Evolutionary conservation across 1,140 invertebrate species (phyloP).

Genomic region (Mesaphorura yosii): DNA sequence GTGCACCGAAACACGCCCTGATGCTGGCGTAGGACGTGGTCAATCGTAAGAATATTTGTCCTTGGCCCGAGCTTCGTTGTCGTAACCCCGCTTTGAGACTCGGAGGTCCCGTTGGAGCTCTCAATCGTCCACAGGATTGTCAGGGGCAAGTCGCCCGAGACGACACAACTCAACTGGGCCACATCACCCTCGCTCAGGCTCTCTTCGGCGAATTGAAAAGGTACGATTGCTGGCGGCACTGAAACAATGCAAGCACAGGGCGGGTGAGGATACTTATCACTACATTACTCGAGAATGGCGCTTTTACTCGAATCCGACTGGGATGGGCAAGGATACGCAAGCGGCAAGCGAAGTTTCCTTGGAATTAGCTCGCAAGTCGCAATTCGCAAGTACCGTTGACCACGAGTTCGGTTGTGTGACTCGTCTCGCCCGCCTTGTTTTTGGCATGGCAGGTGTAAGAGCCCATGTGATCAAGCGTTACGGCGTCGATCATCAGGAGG

Average conservation of each 20-base stretch:
- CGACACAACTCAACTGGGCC: constrained; percentile 22
- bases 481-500: constrained; percentile 61
- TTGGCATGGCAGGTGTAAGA: constrained; percentile 32
- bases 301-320: constrained; percentile 38
- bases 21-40: constrained; percentile 37
- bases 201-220: constrained; percentile 48
- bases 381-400: constrained; percentile 3
- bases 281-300: constrained; percentile 31
- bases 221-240: constrained; percentile 49
- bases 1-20: constrained; percentile 34
- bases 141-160: constrained; percentile 29
- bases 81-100: constrained; percentile 12
- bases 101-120: not conserved
- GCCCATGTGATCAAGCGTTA: constrained; percentile 41
- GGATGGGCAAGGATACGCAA: not conserved
- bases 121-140: too few species aligned
- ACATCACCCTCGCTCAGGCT: constrained; percentile 40
- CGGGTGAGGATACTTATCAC: not conserved
- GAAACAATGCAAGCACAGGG: too few species aligned
- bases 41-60: constrained; percentile 58
- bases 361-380: not conserved
- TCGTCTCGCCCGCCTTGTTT: constrained; percentile 42
- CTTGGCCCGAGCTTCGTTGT: constrained; percentile 36
- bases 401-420: constrained; percentile 41
- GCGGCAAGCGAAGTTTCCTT: not conserved